Evolutionary conservation across 2,113 vertebrate species (phyloP).

Genomic region (Tetrao urogallus): DNA sequence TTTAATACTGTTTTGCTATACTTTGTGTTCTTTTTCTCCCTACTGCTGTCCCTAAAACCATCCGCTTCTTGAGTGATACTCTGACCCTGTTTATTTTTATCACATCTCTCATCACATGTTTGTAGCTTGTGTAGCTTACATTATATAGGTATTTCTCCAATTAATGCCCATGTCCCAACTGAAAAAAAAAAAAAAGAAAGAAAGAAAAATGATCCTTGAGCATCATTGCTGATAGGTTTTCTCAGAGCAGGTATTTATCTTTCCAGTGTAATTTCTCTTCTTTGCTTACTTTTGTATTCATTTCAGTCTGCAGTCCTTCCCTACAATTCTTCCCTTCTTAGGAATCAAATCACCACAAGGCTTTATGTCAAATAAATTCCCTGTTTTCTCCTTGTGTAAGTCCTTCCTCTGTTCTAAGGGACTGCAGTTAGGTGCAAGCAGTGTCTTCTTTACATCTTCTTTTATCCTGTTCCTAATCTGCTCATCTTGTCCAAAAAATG

Average conservation of each 20-base stretch:
- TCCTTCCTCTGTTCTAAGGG: neutral
- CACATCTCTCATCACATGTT: neutral
- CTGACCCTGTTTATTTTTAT: neutral
- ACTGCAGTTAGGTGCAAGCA: neutral
- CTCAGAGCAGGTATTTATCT: neutral
- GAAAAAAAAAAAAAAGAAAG: neutral
- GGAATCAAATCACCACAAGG: neutral
- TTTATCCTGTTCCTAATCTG: neutral
- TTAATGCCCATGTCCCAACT: neutral
- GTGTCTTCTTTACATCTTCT: neutral
- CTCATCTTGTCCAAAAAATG: neutral
- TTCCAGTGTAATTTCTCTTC: neutral
- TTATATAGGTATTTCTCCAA: neutral
- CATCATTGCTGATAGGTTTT: neutral
- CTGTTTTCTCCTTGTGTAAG: neutral
- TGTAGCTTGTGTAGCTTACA: neutral
- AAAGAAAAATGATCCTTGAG: neutral
- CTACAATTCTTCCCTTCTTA: neutral
- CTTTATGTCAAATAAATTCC: neutral
- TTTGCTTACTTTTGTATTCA: neutral
- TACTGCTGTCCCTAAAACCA: neutral
- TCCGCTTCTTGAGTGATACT: neutral
- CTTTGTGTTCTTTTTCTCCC: neutral
- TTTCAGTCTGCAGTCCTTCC: neutral
- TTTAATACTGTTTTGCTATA: neutral